A percentile compares a stretch with the other conserved stretches of the same genome.
Evolutionary conservation across 2,797 vertebrate species (phyloP).

Genomic region (Kryptolebias ocellatus): DNA sequence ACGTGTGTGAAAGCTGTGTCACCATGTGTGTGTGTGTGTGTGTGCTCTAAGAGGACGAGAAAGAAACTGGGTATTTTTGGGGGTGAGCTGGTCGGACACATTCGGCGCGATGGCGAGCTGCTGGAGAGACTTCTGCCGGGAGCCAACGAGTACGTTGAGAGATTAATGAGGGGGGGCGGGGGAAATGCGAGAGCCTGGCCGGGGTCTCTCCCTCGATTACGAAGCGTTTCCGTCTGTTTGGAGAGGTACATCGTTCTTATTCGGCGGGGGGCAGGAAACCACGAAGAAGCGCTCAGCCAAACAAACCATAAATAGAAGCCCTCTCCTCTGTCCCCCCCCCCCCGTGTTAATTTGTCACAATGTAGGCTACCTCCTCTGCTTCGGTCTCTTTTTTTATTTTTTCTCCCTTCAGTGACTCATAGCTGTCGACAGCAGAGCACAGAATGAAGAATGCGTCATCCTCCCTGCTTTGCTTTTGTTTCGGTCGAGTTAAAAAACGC

Average conservation of each 20-base stretch:
- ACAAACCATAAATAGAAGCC: slow-evolving; percentile 77
- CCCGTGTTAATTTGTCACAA: slow-evolving; percentile 44
- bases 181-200: slow-evolving; percentile 19
- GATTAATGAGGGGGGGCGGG: slow-evolving; percentile 1
- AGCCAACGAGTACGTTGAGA: slow-evolving; percentile 27
- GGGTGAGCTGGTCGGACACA: slow-evolving; percentile 45
- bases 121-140: slow-evolving; percentile 24
- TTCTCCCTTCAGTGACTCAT: slow-evolving; percentile 57
- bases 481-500: slow-evolving; percentile 29
- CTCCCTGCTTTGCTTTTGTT: slow-evolving; percentile 57
- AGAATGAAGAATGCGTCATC: slow-evolving; percentile 72
- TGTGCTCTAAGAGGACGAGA: slow-evolving; percentile 17
- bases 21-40: slow-evolving; percentile 4
- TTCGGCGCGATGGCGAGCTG: slow-evolving; percentile 33
- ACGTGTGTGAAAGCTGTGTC: slow-evolving; percentile 21
- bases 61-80: slow-evolving; percentile 52
- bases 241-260: slow-evolving; percentile 40
- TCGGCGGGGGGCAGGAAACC: slow-evolving; percentile 66
- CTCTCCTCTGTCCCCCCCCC: slow-evolving; percentile 18
- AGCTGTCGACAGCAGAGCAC: slow-evolving; percentile 36
- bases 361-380: slow-evolving; percentile 74
- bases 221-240: slow-evolving; percentile 37
- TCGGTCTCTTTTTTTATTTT: slow-evolving; percentile 18
- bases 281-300: slow-evolving; percentile 69
- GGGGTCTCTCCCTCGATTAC: slow-evolving; percentile 36